Percentiles rank a stretch among this genome's conserved stretches.
Conservation (phyloP, 1,140 invertebrate genomes). For the Sinonovacula constricta region DNA sequence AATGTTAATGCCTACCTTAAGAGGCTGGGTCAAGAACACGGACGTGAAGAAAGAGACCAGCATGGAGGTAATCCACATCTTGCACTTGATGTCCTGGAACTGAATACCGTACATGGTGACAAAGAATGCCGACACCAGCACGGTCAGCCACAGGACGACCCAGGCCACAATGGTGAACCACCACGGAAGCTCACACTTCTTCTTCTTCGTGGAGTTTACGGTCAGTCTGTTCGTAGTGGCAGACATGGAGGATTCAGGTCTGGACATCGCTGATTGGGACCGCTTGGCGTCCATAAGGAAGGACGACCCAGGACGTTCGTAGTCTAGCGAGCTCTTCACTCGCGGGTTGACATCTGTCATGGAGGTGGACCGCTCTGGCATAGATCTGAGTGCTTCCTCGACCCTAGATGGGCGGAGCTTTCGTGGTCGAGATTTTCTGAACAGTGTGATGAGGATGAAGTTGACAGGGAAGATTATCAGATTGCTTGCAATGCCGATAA, state of each 20-base stretch:
- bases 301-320: conserved; percentile 46
- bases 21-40: conserved; percentile 81
- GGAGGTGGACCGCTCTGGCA: conserved; percentile 56
- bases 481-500: conserved; percentile 75
- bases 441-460: conserved; percentile 80
- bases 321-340: conserved; percentile 50
- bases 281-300: conserved; percentile 51
- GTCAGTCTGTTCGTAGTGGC: conserved; percentile 18
- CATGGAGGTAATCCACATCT: conserved; percentile 82
- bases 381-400: conserved; percentile 70
- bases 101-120: conserved; percentile 81
- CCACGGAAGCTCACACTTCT: conserved; percentile 78
- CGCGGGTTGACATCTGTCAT: conserved; percentile 71
- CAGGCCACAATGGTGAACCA: conserved; percentile 80
- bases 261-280: conserved; percentile 43
- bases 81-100: conserved; percentile 81
- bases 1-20: too few species aligned
- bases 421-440: conserved; percentile 78
- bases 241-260: conserved; percentile 61
- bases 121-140: conserved; percentile 79
- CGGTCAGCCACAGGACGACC: conserved; percentile 78
- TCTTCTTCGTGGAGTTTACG: conserved; percentile 62
- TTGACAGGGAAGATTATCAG: conserved; percentile 80
- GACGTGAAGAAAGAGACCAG: conserved; percentile 81
- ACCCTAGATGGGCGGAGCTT: conserved; percentile 76